Base-by-base conservation (phyloP, 2,888 invertebrate genomes). In the Lepidocyrtinus sp. region DNA sequence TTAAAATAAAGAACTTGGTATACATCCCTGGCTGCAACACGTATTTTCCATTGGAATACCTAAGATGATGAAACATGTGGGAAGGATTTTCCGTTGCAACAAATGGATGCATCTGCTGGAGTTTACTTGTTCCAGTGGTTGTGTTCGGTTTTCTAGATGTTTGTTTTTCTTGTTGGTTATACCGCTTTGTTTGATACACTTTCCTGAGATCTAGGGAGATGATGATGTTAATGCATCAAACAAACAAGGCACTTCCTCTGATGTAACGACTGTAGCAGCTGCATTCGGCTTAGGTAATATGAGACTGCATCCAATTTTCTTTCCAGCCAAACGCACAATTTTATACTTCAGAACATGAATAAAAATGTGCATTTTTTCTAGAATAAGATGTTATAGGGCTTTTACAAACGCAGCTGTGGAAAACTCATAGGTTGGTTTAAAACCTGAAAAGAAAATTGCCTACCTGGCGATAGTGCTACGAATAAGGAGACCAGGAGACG, bases 191-290 rank as follows among this genome's bases (percentile, higher is more conserved):
- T 36, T 36, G 36, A 5, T 36, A 7, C 36, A 12, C 36, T 5
- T 55, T 55, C 17, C 55, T 55, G 9, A 3, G 55, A n/a, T n/a
- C n/a, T n/a, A n/a, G n/a, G n/a, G n/a, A n/a, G n/a, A n/a, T 55
- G 55, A 55, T 55, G 55, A 55, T 55, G 55, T n/a, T 17, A 55
- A 27, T 69, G 71, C 71, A 59, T 76, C 61, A 61, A 55, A n/a
- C 17, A 67, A 55, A 15, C 45, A 22, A 67, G 46, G 59, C 26
- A 64, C 64, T 68, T 62, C n/a, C n/a, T n/a, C 24, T 61, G 36
- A 26, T 17, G 25, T 77, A 59, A 70, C 65, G 70, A 36, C 62
- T 46, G 72, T 62, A 72, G 46, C 72, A 77, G 72, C 72, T 72
- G 72, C 72, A 62, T 45, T 46, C 26, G 26, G 27, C 59, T 55